Conservation (phyloP, 2,113 vertebrate genomes). For the Thunnus maccoyii region DNA sequence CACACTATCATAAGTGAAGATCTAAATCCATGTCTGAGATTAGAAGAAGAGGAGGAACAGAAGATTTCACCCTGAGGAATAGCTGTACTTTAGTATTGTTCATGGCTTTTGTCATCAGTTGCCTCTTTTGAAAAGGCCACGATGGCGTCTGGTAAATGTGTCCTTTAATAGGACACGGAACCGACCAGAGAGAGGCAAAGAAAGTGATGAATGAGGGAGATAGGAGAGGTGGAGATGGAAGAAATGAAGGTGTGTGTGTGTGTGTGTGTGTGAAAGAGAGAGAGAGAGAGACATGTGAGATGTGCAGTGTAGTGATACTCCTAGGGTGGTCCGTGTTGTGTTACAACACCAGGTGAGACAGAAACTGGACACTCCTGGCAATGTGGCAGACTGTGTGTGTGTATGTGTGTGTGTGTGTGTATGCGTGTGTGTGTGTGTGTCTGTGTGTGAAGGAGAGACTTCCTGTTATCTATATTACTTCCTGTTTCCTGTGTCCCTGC, state of each 20-base stretch:
- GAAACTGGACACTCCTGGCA: conserved; percentile 69
- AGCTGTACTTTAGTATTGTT: conserved; percentile 42
- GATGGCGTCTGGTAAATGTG: conserved; percentile 35
- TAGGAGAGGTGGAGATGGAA: conserved; percentile 6
- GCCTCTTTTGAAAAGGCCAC: conserved; percentile 22
- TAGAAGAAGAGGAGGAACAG: conserved; percentile 50
- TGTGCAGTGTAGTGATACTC: conserved; percentile 63
- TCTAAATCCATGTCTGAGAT: conserved; percentile 74
- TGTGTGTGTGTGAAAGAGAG: conserved; percentile 21
- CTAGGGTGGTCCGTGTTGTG: conserved; percentile 61
- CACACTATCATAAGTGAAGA: conserved; percentile 69
- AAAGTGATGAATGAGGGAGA: conserved; percentile 41
- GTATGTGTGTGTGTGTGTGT: conserved; percentile 60
- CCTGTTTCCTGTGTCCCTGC: conserved; percentile 81
- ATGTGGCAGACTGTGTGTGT: conserved; percentile 45
- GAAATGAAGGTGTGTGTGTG: conserved; percentile 16
- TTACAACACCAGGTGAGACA: conserved; percentile 76
- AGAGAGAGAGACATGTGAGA: conserved; percentile 63
- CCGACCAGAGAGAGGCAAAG: not conserved
- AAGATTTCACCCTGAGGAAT: conserved; percentile 43
- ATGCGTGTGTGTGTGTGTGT: conserved; percentile 34
- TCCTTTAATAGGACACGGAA: conserved; percentile 8
- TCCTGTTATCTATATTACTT: conserved; percentile 66
- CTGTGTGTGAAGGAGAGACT: conserved; percentile 46
- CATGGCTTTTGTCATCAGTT: conserved; percentile 40